phyloP scores from a whole-genome alignment of 1,140 invertebrate species.

The Tetramorium parvispinum region DNA sequence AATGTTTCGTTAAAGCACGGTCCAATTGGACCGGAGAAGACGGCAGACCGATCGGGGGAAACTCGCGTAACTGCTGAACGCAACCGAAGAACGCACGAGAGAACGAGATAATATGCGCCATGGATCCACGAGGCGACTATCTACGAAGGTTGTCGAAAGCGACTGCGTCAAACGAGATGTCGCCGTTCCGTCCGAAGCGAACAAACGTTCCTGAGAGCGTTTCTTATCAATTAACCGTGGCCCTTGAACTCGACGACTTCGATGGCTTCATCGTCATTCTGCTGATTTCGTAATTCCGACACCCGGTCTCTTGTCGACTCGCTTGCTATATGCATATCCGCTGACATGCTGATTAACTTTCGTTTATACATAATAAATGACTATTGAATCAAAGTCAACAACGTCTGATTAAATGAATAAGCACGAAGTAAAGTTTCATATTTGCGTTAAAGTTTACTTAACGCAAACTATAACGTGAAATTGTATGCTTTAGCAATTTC shows the following conservation, averaged over 20 bases:
- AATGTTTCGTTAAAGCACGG: slow-evolving; percentile 2
- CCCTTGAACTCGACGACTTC: not conserved
- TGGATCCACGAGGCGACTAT: slow-evolving; percentile 19
- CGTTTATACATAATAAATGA: not conserved
- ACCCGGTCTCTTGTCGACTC: too few species aligned
- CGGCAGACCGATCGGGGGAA: not conserved
- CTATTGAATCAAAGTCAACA: not conserved
- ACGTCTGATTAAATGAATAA: not conserved
- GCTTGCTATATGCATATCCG: not conserved
- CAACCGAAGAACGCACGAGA: slow-evolving; percentile 3
- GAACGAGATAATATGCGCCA: not conserved
- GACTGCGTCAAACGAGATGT: slow-evolving; percentile 3
- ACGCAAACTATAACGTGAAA: not conserved
- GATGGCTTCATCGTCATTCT: not conserved
- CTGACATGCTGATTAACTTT: not conserved
- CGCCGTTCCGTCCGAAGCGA: not conserved
- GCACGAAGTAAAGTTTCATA: not conserved
- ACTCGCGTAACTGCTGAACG: not conserved
- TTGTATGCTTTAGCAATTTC: not conserved
- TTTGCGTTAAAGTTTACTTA: not conserved
- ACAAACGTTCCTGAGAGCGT: not conserved
- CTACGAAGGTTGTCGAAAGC: not conserved
- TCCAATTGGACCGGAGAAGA: not conserved
- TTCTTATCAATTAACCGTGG: slow-evolving; percentile 35
- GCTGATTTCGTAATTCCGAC: not conserved